These are phyloP conservation scores for Tribolium madens DNA, from an alignment of 1,140 invertebrate species.

Conservation along the genomic window DNA sequence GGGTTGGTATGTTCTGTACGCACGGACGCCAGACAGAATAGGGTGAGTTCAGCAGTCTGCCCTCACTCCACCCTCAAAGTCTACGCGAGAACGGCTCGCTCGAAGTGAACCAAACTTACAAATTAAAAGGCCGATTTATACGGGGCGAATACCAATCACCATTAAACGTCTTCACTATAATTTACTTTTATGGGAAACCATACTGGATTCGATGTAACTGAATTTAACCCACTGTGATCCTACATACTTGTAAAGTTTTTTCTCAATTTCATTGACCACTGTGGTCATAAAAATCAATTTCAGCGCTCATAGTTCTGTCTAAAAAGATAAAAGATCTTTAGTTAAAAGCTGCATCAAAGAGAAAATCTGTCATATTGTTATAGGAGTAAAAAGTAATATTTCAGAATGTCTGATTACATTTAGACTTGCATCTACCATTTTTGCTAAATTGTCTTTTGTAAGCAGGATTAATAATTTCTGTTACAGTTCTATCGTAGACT, in stretches of 20 bases:
- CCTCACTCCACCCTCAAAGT: neutral
- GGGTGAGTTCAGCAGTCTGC: slow-evolving; percentile 32
- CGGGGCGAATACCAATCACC: slow-evolving; percentile 17
- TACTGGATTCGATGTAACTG: too few species aligned
- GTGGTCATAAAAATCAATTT: neutral
- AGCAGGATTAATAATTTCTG: neutral
- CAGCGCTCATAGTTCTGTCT: neutral
- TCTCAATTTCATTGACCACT: neutral
- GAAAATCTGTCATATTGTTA: neutral
- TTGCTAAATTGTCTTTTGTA: too few species aligned
- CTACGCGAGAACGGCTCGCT: neutral
- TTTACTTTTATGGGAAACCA: slow-evolving; percentile 13
- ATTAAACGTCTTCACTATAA: slow-evolving; percentile 12
- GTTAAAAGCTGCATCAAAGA: neutral
- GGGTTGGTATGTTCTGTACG: slow-evolving; percentile 30
- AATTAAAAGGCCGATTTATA: slow-evolving; percentile 33
- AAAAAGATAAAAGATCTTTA: neutral
- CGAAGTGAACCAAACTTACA: slow-evolving; percentile 21
- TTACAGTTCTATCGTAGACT: neutral
- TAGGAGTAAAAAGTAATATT: neutral
- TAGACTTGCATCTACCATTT: neutral
- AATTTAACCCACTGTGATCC: neutral
- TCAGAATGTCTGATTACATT: neutral
- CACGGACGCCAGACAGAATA: slow-evolving; percentile 34
- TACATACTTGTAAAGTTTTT: too few species aligned